phyloP scores from a whole-genome alignment of 92 coral and sea anemone genomes.

The Epizoanthus scotinus region DNA sequence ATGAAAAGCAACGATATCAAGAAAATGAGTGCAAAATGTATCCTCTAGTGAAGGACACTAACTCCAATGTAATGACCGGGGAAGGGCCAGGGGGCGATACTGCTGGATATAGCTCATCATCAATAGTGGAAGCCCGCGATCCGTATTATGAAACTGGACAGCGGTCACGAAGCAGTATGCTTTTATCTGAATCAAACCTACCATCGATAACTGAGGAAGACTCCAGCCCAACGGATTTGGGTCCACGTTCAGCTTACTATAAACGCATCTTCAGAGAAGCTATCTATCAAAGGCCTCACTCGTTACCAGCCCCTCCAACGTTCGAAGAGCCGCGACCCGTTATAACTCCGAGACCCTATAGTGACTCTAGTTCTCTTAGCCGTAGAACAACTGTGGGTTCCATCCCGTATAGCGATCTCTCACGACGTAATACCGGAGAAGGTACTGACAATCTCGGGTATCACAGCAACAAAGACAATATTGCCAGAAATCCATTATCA shows the following conservation, averaged over 20 bases:
- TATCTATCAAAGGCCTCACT: constrained; percentile 48
- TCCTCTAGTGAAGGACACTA: not conserved
- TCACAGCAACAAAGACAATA: constrained; percentile 5
- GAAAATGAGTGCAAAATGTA: not conserved
- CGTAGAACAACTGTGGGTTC: constrained; percentile 27
- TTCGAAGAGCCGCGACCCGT: constrained; percentile 40
- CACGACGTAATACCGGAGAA: not conserved
- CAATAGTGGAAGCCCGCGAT: not conserved
- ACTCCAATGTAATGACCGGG: not conserved
- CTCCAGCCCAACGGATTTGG: not conserved
- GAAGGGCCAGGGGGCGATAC: not conserved
- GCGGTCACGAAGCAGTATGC: not conserved
- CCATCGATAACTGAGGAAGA: constrained; percentile 58
- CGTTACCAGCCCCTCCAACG: constrained; percentile 46
- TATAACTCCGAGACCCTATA: constrained; percentile 39
- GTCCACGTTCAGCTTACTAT: constrained; percentile 17
- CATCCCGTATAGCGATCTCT: not conserved
- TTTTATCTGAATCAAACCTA: constrained; percentile 43
- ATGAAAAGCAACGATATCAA: not conserved
- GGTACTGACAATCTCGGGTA: constrained; percentile 29
- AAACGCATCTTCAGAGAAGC: constrained; percentile 38
- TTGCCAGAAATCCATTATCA: not conserved
- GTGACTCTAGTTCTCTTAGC: constrained; percentile 36
- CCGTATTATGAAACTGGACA: not conserved
- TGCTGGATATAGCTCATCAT: not conserved